Percentiles rank a stretch among this genome's conserved stretches.
phyloP scores from a whole-genome alignment of 2,888 invertebrate species.

The Portevinia maculata region DNA sequence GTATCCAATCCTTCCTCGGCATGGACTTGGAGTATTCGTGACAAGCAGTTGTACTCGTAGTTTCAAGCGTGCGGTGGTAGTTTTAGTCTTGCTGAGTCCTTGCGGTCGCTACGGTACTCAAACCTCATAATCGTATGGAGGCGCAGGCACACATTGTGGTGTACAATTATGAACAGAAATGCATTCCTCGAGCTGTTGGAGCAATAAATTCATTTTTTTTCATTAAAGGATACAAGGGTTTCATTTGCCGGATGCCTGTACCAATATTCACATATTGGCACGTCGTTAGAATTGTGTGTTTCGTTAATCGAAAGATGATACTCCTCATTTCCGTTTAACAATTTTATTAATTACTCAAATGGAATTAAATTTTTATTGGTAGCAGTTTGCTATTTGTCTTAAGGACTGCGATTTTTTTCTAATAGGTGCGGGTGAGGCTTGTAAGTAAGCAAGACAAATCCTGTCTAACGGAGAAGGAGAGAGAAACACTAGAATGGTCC shows the following conservation, averaged over 20 bases:
- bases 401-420: no score
- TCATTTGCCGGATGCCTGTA: constrained; percentile 44
- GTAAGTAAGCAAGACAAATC: no score
- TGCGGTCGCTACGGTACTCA: constrained; percentile 35
- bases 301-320: not conserved
- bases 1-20: constrained; percentile 59
- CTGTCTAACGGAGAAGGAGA: no score
- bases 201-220: constrained; percentile 70
- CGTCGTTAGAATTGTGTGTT: constrained; percentile 8
- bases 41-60: constrained; percentile 38
- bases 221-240: constrained; percentile 65
- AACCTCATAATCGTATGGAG: not conserved
- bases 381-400: not conserved
- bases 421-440: no score
- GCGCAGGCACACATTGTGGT: constrained; percentile 50
- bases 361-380: not conserved
- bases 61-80: constrained; percentile 47
- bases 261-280: constrained; percentile 65
- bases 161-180: constrained; percentile 59
- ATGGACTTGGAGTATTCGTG: constrained; percentile 25
- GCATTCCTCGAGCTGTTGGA: constrained; percentile 72
- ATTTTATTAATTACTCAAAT: not conserved
- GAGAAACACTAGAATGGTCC: no score
- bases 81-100: constrained; percentile 56
- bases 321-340: not conserved